Conservation (phyloP, 1,140 invertebrate genomes). For the Amphibalanus amphitrite region DNA sequence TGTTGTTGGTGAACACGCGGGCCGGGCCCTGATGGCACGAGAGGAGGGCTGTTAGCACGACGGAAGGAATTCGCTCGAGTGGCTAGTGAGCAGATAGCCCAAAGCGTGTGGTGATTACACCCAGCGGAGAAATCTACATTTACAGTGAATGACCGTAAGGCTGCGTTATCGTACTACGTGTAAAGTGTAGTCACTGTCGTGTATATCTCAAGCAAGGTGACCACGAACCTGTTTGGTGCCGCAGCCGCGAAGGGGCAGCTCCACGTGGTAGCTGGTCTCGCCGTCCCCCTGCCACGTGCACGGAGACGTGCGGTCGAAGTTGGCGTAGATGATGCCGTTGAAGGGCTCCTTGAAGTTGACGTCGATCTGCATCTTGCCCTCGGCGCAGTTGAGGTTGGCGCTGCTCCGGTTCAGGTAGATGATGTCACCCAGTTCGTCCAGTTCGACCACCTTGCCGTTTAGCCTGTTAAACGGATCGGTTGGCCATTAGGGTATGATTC, state of each 20-base stretch:
- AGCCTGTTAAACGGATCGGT: constrained; percentile 10
- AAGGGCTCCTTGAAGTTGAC: constrained; percentile 79
- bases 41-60: not conserved
- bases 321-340: constrained; percentile 76
- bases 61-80: not conserved
- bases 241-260: constrained; percentile 72
- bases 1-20: constrained; percentile 86
- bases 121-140: too few relatives aligned
- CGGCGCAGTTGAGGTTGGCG: constrained; percentile 70
- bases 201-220: too few relatives aligned
- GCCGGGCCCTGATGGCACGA: constrained; percentile 45
- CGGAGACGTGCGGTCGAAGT: constrained; percentile 54
- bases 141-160: too few relatives aligned
- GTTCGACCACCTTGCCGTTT: constrained; percentile 66
- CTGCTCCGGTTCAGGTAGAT: constrained; percentile 76
- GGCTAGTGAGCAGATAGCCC: too few relatives aligned
- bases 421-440: constrained; percentile 64
- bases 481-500: not conserved
- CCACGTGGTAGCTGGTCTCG: constrained; percentile 53
- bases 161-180: too few relatives aligned
- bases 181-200: too few relatives aligned
- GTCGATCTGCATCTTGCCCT: constrained; percentile 78
- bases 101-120: too few relatives aligned
- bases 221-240: constrained; percentile 66
- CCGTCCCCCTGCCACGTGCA: constrained; percentile 74